phyloP scores from a whole-genome alignment of 2,888 invertebrate species.

The Callinectes sapidus region DNA sequence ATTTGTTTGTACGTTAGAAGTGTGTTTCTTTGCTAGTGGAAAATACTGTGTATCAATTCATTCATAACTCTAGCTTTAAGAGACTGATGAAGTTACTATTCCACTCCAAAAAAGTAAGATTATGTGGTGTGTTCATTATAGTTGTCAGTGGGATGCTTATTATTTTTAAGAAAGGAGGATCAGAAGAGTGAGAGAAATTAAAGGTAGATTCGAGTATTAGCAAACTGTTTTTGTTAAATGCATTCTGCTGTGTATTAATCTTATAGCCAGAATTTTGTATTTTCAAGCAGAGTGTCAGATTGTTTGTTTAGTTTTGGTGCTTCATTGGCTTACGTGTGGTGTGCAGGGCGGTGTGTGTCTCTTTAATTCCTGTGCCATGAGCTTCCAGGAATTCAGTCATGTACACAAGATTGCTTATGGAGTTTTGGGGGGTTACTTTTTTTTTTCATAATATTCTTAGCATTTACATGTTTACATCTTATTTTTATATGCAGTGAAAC shows the following conservation, averaged over 20 bases:
- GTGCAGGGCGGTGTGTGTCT: neutral
- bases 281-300: neutral
- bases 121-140: too few species aligned
- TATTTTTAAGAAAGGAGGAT: too few species aligned
- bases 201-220: too few species aligned
- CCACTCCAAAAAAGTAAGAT: too few species aligned
- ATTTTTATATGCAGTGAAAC: neutral
- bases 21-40: neutral
- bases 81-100: neutral
- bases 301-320: neutral
- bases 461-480: neutral
- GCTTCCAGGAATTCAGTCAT: neutral
- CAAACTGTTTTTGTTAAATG: too few species aligned
- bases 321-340: neutral
- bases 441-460: neutral
- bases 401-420: constrained; percentile 1
- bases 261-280: neutral
- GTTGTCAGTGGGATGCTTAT: too few species aligned
- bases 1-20: neutral
- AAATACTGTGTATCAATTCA: neutral
- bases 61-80: neutral
- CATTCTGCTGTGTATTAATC: too few species aligned
- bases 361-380: neutral
- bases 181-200: too few species aligned
- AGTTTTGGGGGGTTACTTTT: neutral